A percentile compares a stretch with the other conserved stretches of the same genome.
Conservation (phyloP, 1,140 invertebrate species). For the Phymastichus coffea region DNA sequence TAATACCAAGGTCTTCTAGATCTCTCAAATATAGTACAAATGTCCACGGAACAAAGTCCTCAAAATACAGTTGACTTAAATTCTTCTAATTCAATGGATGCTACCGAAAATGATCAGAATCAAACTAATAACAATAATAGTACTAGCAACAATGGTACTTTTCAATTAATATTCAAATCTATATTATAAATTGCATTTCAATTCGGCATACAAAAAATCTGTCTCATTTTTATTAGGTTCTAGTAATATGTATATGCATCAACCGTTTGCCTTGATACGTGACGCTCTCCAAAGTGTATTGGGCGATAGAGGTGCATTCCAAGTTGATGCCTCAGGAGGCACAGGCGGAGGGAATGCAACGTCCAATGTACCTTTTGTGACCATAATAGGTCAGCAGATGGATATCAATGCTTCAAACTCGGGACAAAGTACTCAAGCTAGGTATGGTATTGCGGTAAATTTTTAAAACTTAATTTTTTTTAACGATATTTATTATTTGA, state of each 20-base stretch:
- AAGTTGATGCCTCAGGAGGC: neutral
- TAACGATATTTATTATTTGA: slow-evolving; percentile 13
- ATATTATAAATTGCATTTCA: neutral
- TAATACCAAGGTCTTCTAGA: too few species aligned
- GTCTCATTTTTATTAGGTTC: neutral
- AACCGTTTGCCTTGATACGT: slow-evolving; percentile 20
- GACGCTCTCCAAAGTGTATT: slow-evolving; percentile 21
- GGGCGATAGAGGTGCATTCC: slow-evolving; percentile 9
- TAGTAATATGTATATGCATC: neutral
- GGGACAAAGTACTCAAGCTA: slow-evolving; percentile 59
- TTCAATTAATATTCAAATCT: slow-evolving; percentile 9
- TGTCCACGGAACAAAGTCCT: slow-evolving; percentile 71
- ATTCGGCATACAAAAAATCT: too few species aligned
- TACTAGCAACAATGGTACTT: slow-evolving; percentile 8
- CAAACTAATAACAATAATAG: slow-evolving; percentile 45
- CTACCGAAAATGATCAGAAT: slow-evolving; percentile 41
- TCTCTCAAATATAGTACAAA: slow-evolving; percentile 63
- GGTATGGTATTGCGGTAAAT: slow-evolving; percentile 32
- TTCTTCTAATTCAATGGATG: slow-evolving; percentile 41
- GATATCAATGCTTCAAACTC: slow-evolving; percentile 39
- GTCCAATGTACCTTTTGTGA: slow-evolving; percentile 16
- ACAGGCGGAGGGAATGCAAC: neutral
- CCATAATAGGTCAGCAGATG: slow-evolving; percentile 8
- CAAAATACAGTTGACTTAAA: slow-evolving; percentile 59
- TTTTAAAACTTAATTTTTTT: neutral